Conservation (phyloP, 2,888 invertebrate species). For the Acleris literana region DNA sequence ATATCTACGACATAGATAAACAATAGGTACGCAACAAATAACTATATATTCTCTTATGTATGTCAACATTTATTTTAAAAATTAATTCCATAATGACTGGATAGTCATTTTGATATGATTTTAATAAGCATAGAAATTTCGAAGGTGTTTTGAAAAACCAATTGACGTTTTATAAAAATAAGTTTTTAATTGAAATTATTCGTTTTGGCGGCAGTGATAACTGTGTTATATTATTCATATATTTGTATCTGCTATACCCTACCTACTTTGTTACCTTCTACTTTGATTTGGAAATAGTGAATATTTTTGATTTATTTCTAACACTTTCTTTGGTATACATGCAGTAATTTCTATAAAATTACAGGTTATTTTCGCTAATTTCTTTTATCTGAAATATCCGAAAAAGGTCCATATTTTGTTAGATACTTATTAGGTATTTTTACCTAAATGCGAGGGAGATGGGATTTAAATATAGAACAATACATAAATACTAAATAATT, state of each 20-base stretch:
- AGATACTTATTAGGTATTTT: neutral
- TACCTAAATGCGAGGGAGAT: conserved; percentile 15
- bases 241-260: conserved; percentile 20
- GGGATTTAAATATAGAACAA: conserved; percentile 18
- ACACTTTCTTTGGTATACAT: conserved; percentile 71
- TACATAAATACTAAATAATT: conserved; percentile 6
- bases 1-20: conserved; percentile 61
- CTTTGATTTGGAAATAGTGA: conserved; percentile 26
- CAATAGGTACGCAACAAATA: conserved; percentile 68
- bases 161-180: neutral
- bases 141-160: conserved; percentile 3
- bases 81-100: conserved; percentile 39
- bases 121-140: conserved; percentile 30
- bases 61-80: conserved; percentile 43
- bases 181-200: neutral
- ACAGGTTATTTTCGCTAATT: conserved; percentile 12
- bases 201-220: conserved; percentile 18
- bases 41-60: conserved; percentile 46
- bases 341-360: conserved; percentile 45
- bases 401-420: neutral
- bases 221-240: conserved; percentile 7
- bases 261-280: conserved; percentile 24
- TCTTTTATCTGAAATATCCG: conserved; percentile 14
- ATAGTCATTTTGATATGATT: conserved; percentile 27
- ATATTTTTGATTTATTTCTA: conserved; percentile 41